A percentile compares a stretch with the other conserved stretches of the same genome.
phyloP scores from a whole-genome alignment of 2,797 vertebrate genomes.

The Austrolebias charrua region DNA sequence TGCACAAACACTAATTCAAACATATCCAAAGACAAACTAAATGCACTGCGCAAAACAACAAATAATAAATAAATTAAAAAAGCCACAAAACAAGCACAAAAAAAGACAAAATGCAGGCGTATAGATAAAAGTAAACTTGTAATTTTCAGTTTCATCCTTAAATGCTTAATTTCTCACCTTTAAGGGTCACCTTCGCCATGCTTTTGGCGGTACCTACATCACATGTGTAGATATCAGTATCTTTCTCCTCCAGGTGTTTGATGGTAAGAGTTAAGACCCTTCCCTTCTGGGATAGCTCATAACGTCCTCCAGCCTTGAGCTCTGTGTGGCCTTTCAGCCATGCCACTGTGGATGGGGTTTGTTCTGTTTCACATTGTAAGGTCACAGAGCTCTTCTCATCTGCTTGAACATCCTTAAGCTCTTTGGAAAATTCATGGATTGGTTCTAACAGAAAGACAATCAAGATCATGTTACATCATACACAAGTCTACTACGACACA shows the following conservation, averaged over 20 bases:
- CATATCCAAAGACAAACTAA: slow-evolving; percentile 12
- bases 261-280: slow-evolving; percentile 82
- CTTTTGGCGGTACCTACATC: slow-evolving; percentile 86
- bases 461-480: background rate
- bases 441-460: slow-evolving; percentile 75
- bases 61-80: background rate
- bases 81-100: background rate
- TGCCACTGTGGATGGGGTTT: slow-evolving; percentile 70
- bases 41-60: background rate
- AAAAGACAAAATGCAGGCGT: background rate
- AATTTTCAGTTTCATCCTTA: background rate
- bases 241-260: slow-evolving; percentile 82
- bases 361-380: slow-evolving; percentile 84
- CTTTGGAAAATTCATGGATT: slow-evolving; percentile 83
- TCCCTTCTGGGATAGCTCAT: slow-evolving; percentile 81
- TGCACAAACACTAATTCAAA: slow-evolving; percentile 15
- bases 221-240: slow-evolving; percentile 89
- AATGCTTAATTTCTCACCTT: slow-evolving; percentile 84
- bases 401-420: slow-evolving; percentile 79
- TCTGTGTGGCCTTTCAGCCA: slow-evolving; percentile 90
- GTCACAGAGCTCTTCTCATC: slow-evolving; percentile 81
- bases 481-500: background rate
- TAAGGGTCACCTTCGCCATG: slow-evolving; percentile 84
- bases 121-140: background rate
- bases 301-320: slow-evolving; percentile 80